A percentile compares a stretch with the other conserved stretches of the same genome.
These are phyloP conservation scores for Drosophila willistoni DNA, from an alignment of 1,140 invertebrate genomes.

Conservation along the genomic window DNA sequence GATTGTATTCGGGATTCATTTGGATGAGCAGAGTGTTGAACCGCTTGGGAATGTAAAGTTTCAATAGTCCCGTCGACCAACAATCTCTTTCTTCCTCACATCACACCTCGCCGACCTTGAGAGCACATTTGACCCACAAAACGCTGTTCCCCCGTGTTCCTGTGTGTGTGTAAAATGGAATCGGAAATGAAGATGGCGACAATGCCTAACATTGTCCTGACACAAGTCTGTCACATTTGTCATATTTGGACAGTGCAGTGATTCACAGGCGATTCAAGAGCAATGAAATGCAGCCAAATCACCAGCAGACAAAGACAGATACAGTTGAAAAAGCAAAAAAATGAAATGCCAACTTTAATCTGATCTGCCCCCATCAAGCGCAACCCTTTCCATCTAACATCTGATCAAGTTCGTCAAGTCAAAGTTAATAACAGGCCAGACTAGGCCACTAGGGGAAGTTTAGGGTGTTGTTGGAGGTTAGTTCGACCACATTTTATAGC, in stretches of 20 bases:
- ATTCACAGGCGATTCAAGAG: constrained; percentile 40
- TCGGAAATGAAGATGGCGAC: neutral
- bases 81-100: neutral
- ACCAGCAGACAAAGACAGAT: neutral
- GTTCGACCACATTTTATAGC: constrained; percentile 63
- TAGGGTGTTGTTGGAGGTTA: constrained; percentile 23
- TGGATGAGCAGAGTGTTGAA: constrained; percentile 12
- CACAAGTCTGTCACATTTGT: constrained; percentile 71
- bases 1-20: neutral
- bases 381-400: neutral
- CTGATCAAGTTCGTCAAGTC: constrained; percentile 16
- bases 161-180: neutral
- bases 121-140: constrained; percentile 32
- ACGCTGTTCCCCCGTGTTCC: neutral
- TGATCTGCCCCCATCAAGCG: constrained; percentile 3
- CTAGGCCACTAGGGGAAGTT: neutral
- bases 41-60: constrained; percentile 57
- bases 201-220: constrained; percentile 1
- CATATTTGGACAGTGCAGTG: constrained; percentile 41
- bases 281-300: constrained; percentile 58
- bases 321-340: neutral
- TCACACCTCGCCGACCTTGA: constrained; percentile 50
- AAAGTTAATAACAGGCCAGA: constrained; percentile 50
- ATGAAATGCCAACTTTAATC: constrained; percentile 1
- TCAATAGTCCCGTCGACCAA: constrained; percentile 27